Conservation (phyloP, 2,113 vertebrate species). For the Brachyhypopomus gauderio region DNA sequence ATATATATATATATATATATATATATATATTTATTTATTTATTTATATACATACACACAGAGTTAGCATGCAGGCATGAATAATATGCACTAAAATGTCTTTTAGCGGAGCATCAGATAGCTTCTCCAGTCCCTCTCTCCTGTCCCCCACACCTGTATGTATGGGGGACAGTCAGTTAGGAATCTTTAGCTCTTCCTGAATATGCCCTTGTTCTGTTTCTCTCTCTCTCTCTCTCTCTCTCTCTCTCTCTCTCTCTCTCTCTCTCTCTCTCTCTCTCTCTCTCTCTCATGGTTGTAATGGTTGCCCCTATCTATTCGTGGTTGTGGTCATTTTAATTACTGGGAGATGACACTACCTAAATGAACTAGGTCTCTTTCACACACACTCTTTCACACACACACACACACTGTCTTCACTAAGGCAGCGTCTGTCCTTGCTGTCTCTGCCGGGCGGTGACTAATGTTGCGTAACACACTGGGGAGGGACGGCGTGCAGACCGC, state of each 20-base stretch:
- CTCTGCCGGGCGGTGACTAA: conserved; percentile 29
- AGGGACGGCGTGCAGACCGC: neutral
- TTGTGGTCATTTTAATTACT: conserved; percentile 42
- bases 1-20: too few relatives aligned
- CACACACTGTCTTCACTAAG: neutral
- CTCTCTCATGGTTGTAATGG: conserved; percentile 17
- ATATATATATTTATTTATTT: too few relatives aligned
- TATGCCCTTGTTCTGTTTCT: neutral
- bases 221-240: neutral
- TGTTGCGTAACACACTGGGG: conserved; percentile 18
- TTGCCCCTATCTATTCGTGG: conserved; percentile 37
- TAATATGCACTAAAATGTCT: too few relatives aligned
- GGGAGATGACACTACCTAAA: conserved; percentile 31
- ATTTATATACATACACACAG: too few relatives aligned
- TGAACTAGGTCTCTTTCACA: neutral
- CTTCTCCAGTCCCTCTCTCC: too few relatives aligned
- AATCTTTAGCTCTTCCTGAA: conserved; percentile 17
- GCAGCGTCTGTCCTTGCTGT: neutral
- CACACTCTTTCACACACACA: neutral
- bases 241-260: neutral
- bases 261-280: neutral
- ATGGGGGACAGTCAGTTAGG: neutral
- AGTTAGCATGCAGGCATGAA: too few relatives aligned
- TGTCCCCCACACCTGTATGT: neutral
- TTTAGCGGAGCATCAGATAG: too few relatives aligned